These are phyloP conservation scores for Aphis craccivora DNA, from an alignment of 1,140 invertebrate species.

Conservation along the genomic window DNA sequence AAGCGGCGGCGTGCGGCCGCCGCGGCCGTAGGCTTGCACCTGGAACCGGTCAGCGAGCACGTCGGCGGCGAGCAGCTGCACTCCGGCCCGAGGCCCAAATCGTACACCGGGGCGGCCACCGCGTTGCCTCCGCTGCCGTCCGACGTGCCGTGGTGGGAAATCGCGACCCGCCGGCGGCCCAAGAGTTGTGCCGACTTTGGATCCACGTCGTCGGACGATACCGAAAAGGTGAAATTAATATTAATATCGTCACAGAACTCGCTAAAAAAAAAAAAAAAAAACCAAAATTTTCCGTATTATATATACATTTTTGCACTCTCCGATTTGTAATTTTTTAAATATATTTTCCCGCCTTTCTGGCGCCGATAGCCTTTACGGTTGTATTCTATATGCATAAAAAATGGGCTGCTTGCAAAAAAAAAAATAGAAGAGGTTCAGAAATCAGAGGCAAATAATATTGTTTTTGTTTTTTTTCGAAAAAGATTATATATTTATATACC, in stretches of 20 bases:
- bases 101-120: constrained; percentile 63
- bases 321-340: neutral
- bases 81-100: constrained; percentile 16
- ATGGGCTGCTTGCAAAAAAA: too few relatives aligned
- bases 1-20: constrained; percentile 24
- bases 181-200: constrained; percentile 67
- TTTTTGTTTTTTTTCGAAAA: neutral
- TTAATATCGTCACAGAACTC: neutral
- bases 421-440: too few relatives aligned
- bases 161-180: constrained; percentile 78
- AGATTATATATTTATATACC: too few relatives aligned
- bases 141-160: constrained; percentile 83
- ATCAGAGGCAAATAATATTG: too few relatives aligned
- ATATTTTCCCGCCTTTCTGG: neutral
- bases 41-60: constrained; percentile 57
- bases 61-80: neutral
- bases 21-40: neutral
- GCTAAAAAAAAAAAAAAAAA: neutral
- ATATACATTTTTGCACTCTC: too few relatives aligned
- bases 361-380: too few relatives aligned
- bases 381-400: too few relatives aligned
- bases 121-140: constrained; percentile 67
- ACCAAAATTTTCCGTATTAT: neutral
- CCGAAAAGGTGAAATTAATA: neutral
- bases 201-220: neutral